Evolutionary conservation across 2,797 vertebrate species (phyloP).

Genomic region (Hoplostethus atlanticus): DNA sequence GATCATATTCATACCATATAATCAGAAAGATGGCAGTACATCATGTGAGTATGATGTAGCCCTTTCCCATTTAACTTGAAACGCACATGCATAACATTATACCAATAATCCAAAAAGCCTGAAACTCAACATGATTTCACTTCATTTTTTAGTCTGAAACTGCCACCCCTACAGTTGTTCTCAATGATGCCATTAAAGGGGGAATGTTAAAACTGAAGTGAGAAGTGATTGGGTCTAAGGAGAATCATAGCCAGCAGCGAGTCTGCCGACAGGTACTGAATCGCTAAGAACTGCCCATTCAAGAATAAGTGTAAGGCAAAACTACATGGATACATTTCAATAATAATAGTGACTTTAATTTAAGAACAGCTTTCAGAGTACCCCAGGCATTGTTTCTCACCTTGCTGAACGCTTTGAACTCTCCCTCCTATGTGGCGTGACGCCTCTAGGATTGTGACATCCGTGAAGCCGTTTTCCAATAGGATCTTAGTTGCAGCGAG

Average conservation of each 20-base stretch:
- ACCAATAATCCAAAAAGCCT: neutral
- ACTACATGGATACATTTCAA: too few species aligned
- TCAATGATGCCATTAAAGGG: neutral
- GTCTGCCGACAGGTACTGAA: neutral
- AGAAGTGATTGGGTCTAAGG: neutral
- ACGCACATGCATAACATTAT: neutral
- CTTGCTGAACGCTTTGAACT: slow-evolving; percentile 94
- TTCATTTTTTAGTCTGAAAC: neutral
- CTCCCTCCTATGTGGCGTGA: slow-evolving; percentile 95
- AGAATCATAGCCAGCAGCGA: neutral
- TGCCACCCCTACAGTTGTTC: too few species aligned
- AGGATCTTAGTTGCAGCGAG: slow-evolving; percentile 94
- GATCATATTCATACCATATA: neutral
- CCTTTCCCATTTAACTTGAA: neutral
- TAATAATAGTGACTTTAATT: neutral
- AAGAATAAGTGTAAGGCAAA: too few species aligned
- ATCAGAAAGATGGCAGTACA: too few species aligned
- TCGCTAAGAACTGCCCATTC: too few species aligned
- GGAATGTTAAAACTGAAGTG: neutral
- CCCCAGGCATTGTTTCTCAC: slow-evolving; percentile 77
- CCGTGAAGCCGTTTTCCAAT: slow-evolving; percentile 94
- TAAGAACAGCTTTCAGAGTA: neutral
- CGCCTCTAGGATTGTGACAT: slow-evolving; percentile 97
- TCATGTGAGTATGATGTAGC: neutral
- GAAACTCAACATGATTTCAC: neutral